phyloP scores from a whole-genome alignment of 2,797 vertebrate species.

The Helicolenus hilgendorfi region DNA sequence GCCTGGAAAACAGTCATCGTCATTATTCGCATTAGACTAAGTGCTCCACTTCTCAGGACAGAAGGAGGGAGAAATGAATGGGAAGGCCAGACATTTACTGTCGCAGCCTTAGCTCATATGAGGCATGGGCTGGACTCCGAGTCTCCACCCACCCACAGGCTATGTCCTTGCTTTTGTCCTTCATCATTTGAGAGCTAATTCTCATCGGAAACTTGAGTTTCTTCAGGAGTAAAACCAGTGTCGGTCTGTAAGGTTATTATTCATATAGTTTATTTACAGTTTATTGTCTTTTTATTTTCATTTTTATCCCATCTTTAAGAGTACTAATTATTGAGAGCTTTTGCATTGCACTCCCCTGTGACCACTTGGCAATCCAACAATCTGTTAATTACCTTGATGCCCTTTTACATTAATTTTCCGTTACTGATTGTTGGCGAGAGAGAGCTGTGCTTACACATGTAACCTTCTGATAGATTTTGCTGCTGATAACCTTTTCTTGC shows the following conservation, averaged over 20 bases:
- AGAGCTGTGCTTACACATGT: not conserved
- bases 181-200: constrained; percentile 5
- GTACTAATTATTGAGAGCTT: not conserved
- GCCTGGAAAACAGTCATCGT: constrained; percentile 59
- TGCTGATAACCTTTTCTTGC: not conserved
- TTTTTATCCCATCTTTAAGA: not conserved
- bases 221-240: not conserved
- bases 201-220: not conserved
- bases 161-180: constrained; percentile 56
- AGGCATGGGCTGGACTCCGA: constrained; percentile 42
- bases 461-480: not conserved
- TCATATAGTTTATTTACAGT: not conserved
- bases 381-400: not conserved
- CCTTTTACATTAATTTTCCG: not conserved
- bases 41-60: constrained; percentile 63
- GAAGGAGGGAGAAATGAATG: constrained; percentile 47
- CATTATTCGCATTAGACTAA: constrained; percentile 80
- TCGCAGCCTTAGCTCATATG: constrained; percentile 64
- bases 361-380: not conserved
- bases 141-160: constrained; percentile 56
- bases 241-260: not conserved
- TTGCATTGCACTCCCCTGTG: not conserved
- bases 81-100: constrained; percentile 78
- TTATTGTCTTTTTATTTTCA: not conserved
- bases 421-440: not conserved